Conservation (phyloP, 2,888 invertebrate genomes). For the Harpalus rubripes region DNA sequence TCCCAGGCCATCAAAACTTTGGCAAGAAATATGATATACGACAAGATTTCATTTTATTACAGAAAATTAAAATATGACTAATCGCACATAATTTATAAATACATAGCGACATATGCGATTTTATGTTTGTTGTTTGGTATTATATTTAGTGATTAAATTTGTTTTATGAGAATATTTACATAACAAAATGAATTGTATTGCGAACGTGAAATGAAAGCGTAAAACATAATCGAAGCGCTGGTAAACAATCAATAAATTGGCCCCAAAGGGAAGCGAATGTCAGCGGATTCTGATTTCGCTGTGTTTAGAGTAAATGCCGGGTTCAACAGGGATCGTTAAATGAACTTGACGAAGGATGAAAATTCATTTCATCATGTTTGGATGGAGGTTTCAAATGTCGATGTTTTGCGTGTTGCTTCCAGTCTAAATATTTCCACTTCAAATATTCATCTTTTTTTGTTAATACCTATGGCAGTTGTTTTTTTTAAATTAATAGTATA, state of each 20-base stretch:
- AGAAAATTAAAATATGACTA: slow-evolving; percentile 27
- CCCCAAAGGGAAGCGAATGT: slow-evolving; percentile 12
- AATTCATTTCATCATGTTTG: background rate
- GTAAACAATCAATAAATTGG: slow-evolving; percentile 54
- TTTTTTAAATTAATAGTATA: background rate
- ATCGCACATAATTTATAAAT: slow-evolving; percentile 27
- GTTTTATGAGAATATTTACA: slow-evolving; percentile 55
- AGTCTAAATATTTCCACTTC: background rate
- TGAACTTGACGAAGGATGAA: slow-evolving; percentile 6
- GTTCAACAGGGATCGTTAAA: background rate
- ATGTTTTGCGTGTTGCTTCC: background rate
- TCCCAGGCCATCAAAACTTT: slow-evolving; percentile 31
- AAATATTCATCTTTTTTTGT: background rate
- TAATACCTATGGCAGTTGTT: background rate
- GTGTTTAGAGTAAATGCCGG: slow-evolving; percentile 10
- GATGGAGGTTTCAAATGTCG: background rate
- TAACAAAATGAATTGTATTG: slow-evolving; percentile 46
- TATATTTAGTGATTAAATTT: slow-evolving; percentile 50
- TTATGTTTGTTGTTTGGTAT: slow-evolving; percentile 19
- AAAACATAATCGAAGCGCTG: slow-evolving; percentile 20
- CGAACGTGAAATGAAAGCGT: slow-evolving; percentile 33
- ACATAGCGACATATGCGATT: background rate
- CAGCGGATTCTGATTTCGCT: slow-evolving; percentile 22
- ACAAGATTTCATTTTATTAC: slow-evolving; percentile 38
- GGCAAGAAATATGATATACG: slow-evolving; percentile 40